phyloP scores from a whole-genome alignment of 2,888 invertebrate genomes.

The Rhingia campestris region DNA sequence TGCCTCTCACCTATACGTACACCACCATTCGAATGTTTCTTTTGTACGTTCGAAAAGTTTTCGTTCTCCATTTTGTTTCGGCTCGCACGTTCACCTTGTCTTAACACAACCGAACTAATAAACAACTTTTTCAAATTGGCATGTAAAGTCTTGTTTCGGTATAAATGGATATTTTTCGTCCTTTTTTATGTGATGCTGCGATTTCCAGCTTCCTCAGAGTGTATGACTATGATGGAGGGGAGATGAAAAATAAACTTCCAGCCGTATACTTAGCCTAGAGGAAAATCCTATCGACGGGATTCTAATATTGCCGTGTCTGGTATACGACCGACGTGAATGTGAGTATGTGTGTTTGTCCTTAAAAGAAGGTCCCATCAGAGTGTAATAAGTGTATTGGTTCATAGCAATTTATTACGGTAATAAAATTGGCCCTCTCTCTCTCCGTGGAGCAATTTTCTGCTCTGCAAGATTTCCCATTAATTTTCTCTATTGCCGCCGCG shows the following conservation, averaged over 20 bases:
- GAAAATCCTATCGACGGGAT: slow-evolving; percentile 55
- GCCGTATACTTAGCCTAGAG: slow-evolving; percentile 20
- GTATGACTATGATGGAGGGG: slow-evolving; percentile 27
- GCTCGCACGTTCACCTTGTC: slow-evolving; percentile 57
- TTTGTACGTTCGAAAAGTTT: slow-evolving; percentile 43
- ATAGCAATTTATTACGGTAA: slow-evolving; percentile 75
- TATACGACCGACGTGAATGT: not conserved
- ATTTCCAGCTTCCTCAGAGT: slow-evolving; percentile 32
- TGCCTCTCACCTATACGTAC: not conserved
- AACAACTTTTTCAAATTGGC: slow-evolving; percentile 69
- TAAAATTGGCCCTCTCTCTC: slow-evolving; percentile 71
- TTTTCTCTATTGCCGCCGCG: slow-evolving; percentile 42
- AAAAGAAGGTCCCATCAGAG: slow-evolving; percentile 65
- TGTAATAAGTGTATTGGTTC: slow-evolving; percentile 75
- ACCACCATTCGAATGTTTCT: not conserved
- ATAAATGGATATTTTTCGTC: slow-evolving; percentile 46
- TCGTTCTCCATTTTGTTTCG: slow-evolving; percentile 21
- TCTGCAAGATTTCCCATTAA: slow-evolving; percentile 73
- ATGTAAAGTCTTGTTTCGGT: slow-evolving; percentile 68
- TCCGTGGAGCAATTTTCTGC: slow-evolving; percentile 73
- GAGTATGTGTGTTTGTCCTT: slow-evolving; percentile 55
- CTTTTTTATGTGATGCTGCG: slow-evolving; percentile 9
- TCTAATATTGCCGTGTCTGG: slow-evolving; percentile 58
- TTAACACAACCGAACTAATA: slow-evolving; percentile 62
- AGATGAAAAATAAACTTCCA: slow-evolving; percentile 24